phyloP scores from a whole-genome alignment of 2,797 vertebrate genomes.

The Chanos chanos region DNA sequence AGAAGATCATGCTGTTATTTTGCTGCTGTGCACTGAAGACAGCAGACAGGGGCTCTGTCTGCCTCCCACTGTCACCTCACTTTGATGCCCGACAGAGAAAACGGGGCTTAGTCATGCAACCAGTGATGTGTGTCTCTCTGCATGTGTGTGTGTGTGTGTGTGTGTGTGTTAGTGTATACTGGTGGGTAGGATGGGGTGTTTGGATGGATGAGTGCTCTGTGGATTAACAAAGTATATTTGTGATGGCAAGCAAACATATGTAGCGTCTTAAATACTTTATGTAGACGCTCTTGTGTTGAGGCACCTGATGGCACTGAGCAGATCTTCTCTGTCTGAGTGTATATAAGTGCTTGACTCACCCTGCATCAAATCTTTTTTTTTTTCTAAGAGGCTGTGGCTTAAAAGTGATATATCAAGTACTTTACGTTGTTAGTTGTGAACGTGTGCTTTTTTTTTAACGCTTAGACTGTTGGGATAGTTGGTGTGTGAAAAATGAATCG shows the following conservation, averaged over 20 bases:
- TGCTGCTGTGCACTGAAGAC: slow-evolving; percentile 7
- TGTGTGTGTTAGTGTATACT: neutral
- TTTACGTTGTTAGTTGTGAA: no score
- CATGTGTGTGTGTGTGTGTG: neutral
- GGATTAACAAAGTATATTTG: neutral
- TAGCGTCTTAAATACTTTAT: no score
- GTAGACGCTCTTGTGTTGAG: no score
- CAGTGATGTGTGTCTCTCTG: neutral
- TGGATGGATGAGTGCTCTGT: neutral
- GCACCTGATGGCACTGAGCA: no score
- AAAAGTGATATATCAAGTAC: no score
- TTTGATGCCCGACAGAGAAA: neutral
- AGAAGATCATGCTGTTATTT: slow-evolving; percentile 25
- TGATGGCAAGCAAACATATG: no score
- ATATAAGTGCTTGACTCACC: no score
- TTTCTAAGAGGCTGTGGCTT: no score
- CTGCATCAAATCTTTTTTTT: no score
- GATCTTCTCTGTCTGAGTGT: no score
- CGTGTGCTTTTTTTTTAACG: no score
- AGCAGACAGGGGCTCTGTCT: slow-evolving; percentile 12
- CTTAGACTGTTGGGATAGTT: no score
- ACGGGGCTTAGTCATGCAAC: slow-evolving; percentile 33
- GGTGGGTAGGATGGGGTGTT: neutral
- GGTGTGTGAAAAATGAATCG: neutral
- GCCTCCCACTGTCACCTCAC: slow-evolving; percentile 2